Base-by-base conservation (phyloP, 2,113 vertebrate species). In the Rhipidura dahli region DNA sequence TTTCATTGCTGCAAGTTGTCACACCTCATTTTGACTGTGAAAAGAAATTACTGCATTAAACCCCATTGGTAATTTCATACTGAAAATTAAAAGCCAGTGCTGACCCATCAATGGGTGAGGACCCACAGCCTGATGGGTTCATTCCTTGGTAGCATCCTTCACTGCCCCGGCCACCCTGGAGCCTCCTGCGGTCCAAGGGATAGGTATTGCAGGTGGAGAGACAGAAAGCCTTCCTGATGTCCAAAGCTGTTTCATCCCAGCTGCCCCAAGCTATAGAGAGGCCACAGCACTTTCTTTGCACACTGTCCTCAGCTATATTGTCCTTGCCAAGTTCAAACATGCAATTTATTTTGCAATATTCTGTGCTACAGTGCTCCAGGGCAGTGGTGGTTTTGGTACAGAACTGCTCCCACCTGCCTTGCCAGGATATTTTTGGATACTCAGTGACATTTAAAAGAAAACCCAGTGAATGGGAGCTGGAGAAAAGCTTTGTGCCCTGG, bases 121-220 rank as follows among this genome's bases (percentile, higher is more conserved):
- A 78, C 47, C 64, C 60, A 17, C 53, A 42, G 65, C n/a, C 47
- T 14, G n/a, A 20, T n/a, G 54, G 5, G 44, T 77, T 44, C 28
- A 4, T 51, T 78, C 49, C 77, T 57, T 9, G 1, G 50, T n/a
- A 3, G 45, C 63, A 2, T 44, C 37, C 30, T 47, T 57, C 4
- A 3, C 37, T 2, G 0, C 39, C n/a, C 27, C 1, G 1, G 6
- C 60, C 10, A 2, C 69, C 54, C 15, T 18, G 33, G 22, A 60
- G 49, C 27, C 21, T 28, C 51, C 80, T 44, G 70, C 7, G 3
- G 7, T 11, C 60, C 5, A 0, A 18, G 54, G 64, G 47, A 24
- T 54, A 21, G 44, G 11, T n/a, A 3, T 12, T 42, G 40, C 65
- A n/a, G 56, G 42, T 57, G 47, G 63, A 53, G 24, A 61, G 30